These are phyloP conservation scores for Malthinus flaveolus DNA, from an alignment of 2,888 invertebrate genomes.

Conservation along the genomic window DNA sequence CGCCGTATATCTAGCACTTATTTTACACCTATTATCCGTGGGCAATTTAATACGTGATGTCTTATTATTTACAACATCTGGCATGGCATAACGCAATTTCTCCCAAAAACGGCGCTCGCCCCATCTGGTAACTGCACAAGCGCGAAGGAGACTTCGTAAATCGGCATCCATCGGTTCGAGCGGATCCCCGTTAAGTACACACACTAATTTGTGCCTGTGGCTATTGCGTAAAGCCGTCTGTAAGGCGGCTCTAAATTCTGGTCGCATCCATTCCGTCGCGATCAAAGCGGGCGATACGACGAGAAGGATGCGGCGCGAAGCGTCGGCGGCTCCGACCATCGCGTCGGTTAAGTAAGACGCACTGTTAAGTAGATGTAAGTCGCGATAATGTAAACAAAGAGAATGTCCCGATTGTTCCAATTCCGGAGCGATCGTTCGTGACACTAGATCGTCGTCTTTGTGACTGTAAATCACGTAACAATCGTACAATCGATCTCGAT, in stretches of 20 bases:
- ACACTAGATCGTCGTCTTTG: conserved; percentile 75
- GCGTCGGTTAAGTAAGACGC: conserved; percentile 66
- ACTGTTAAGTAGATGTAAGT: conserved; percentile 61
- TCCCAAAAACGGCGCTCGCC: conserved; percentile 85
- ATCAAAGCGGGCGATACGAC: conserved; percentile 81
- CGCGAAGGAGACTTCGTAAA: conserved; percentile 71
- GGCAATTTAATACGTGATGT: conserved; percentile 60
- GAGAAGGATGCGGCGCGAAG: conserved; percentile 74
- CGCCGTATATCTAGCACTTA: conserved; percentile 67
- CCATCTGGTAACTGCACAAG: conserved; percentile 73
- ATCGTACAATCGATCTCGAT: conserved; percentile 66
- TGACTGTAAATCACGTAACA: conserved; percentile 87
- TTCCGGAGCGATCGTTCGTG: conserved; percentile 69
- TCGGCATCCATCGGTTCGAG: conserved; percentile 75
- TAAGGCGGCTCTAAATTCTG: conserved; percentile 80
- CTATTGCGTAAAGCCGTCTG: conserved; percentile 74
- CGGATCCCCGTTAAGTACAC: conserved; percentile 69
- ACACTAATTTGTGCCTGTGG: conserved; percentile 64
- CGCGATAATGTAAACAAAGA: conserved; percentile 72
- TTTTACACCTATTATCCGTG: conserved; percentile 62
- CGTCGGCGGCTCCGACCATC: conserved; percentile 65
- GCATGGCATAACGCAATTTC: conserved; percentile 74
- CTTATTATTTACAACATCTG: conserved; percentile 69
- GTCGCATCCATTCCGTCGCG: conserved; percentile 80
- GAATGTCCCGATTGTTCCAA: conserved; percentile 72